Base-by-base conservation (phyloP, 1,140 invertebrate species). In the Zaprionus capensis region DNA sequence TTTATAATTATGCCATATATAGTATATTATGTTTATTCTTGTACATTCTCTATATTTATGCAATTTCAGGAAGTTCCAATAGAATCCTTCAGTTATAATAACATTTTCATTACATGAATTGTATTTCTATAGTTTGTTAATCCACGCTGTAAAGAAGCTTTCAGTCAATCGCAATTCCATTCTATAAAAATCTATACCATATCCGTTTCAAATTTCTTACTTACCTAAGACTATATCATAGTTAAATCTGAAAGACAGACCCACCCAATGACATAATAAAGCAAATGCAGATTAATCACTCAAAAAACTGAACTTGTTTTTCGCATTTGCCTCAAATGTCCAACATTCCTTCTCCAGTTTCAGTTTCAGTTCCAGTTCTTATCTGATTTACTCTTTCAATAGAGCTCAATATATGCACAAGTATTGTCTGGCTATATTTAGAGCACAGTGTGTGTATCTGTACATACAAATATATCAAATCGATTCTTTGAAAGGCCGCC, bases 401-500 rank as follows among this genome's bases (percentile, higher is more conserved):
- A 58, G 53, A 71, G 61, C 28, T 67, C 38, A 61, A 59, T 63
- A 46, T 41, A 22, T 22, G 5, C 28, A 24, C 22, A n/a, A 26
- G 28, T 15, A 66, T 56, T 41, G 31, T 7, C 46, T 28, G 41
- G 69, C 66, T 75, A 69, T 72, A 68, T 68, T 68, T 55, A 55
- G 72, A 57, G 17, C 51, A 46, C 15, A 31, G 12, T 68, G 17
- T 67, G 55, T 31, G 49, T 61, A 7, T 72, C 14, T 58, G n/a
- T 66, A 11, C 41, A 5, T 24, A 24, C 4, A 24, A 20, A 59
- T 62, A 74, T 61, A 71, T 59, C 55, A 75, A 71, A 76, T 71
- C 62, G 73, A 71, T 76, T 76, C 62, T 65, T 71, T 71, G 17
- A 62, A 70, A 74, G 66, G 66, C 72, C 59, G 59, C 31, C 72